Percentiles rank a stretch among this genome's conserved stretches.
These are phyloP conservation scores for Euplexia lucipara DNA, from an alignment of 2,888 invertebrate species.

Conservation along the genomic window DNA sequence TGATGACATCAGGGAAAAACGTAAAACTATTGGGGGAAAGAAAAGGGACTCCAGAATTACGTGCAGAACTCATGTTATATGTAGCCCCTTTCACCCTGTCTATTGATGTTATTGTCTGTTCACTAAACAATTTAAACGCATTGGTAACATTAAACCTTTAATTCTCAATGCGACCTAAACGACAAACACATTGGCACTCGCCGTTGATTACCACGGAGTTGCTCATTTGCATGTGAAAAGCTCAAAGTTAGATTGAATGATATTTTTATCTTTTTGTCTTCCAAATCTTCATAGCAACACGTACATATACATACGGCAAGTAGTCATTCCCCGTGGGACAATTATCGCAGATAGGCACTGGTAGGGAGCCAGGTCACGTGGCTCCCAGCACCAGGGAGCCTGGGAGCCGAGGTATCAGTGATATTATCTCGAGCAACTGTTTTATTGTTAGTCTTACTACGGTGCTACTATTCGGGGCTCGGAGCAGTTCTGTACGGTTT, in stretches of 20 bases:
- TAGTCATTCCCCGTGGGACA: slow-evolving; percentile 46
- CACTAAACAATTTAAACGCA: too few species aligned
- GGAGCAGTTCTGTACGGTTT: neutral
- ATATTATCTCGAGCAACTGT: slow-evolving; percentile 70
- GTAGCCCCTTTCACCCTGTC: too few species aligned
- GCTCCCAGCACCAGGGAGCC: slow-evolving; percentile 48
- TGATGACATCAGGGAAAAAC: too few species aligned
- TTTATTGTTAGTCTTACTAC: slow-evolving; percentile 66
- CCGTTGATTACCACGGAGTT: too few species aligned
- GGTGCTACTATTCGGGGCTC: neutral
- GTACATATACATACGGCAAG: slow-evolving; percentile 18
- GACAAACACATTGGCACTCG: too few species aligned
- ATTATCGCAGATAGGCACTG: slow-evolving; percentile 2
- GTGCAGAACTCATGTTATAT: too few species aligned
- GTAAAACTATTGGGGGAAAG: too few species aligned
- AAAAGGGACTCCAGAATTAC: too few species aligned
- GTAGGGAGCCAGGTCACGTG: slow-evolving; percentile 39
- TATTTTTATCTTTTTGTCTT: neutral
- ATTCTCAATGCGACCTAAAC: too few species aligned
- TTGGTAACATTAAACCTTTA: too few species aligned
- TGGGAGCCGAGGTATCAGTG: slow-evolving; percentile 71
- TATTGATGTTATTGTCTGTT: too few species aligned
- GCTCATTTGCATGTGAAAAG: neutral
- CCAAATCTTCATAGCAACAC: slow-evolving; percentile 10
- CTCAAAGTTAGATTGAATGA: neutral